phyloP scores from a whole-genome alignment of 2,113 vertebrate species.

The Trogon melanurus region DNA sequence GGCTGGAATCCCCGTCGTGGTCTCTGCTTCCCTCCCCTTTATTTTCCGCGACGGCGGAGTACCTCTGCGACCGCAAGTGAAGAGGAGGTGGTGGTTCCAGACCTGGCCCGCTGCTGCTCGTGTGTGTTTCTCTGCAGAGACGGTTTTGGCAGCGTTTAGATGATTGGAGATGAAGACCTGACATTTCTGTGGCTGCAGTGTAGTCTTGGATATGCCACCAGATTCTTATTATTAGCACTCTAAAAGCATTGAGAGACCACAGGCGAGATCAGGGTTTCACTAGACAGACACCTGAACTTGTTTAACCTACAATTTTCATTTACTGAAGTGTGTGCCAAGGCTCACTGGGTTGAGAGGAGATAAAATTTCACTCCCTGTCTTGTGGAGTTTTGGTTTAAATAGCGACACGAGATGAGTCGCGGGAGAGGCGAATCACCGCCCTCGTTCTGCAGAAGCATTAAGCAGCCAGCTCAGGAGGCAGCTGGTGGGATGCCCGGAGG shows the following conservation, averaged over 20 bases:
- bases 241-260: slow-evolving; percentile 1
- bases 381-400: neutral
- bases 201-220: neutral
- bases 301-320: neutral
- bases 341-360: neutral
- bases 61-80: neutral
- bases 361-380: slow-evolving; percentile 8
- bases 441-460: neutral
- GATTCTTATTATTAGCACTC: slow-evolving; percentile 21
- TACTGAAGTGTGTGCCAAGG: slow-evolving; percentile 1
- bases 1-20: neutral
- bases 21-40: neutral
- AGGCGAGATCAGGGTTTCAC: slow-evolving; percentile 1
- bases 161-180: neutral
- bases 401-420: neutral
- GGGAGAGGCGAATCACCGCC: neutral
- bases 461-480: neutral
- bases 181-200: slow-evolving; percentile 21
- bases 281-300: slow-evolving; percentile 8
- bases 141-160: neutral
- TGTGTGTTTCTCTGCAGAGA: neutral
- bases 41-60: neutral
- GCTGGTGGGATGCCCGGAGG: neutral
- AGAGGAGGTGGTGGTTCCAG: neutral
- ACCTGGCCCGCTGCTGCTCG: neutral